phyloP scores from a whole-genome alignment of 1,140 invertebrate genomes.

The Rhyzopertha dominica region DNA sequence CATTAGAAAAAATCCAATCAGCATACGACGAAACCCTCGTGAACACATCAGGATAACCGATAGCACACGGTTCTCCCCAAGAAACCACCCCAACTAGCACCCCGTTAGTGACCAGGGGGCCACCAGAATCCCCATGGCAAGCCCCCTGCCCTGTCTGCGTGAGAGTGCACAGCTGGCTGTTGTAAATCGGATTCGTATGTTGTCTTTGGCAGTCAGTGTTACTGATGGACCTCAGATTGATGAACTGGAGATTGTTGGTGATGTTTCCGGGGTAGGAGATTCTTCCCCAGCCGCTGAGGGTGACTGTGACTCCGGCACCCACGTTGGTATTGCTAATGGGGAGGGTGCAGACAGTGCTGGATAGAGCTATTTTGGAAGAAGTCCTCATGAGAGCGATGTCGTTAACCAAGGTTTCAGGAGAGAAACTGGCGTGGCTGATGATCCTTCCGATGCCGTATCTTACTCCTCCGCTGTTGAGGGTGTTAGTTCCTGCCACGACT shows the following conservation, averaged over 20 bases:
- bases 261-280: slow-evolving; percentile 30
- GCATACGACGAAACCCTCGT: slow-evolving; percentile 38
- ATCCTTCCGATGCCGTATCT: slow-evolving; percentile 40
- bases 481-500: slow-evolving; percentile 48
- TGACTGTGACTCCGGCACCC: slow-evolving; percentile 27
- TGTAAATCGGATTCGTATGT: slow-evolving; percentile 1
- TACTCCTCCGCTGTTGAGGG: slow-evolving; percentile 40
- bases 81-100: slow-evolving; percentile 52
- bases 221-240: slow-evolving; percentile 43
- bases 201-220: neutral
- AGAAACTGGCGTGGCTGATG: slow-evolving; percentile 44
- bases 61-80: slow-evolving; percentile 50
- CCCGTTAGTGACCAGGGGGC: slow-evolving; percentile 25
- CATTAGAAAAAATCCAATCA: slow-evolving; percentile 44
- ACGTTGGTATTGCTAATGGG: slow-evolving; percentile 33
- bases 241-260: slow-evolving; percentile 46
- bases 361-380: neutral
- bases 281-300: slow-evolving; percentile 51
- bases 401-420: neutral
- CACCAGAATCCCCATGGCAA: slow-evolving; percentile 45
- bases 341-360: slow-evolving; percentile 40
- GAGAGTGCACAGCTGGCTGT: slow-evolving; percentile 52
- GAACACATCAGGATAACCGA: slow-evolving; percentile 49
- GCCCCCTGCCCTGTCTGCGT: slow-evolving; percentile 55
- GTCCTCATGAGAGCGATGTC: slow-evolving; percentile 17